Evolutionary conservation across 2,888 invertebrate genomes (phyloP).

Genomic region (Eupithecia pulchellata): DNA sequence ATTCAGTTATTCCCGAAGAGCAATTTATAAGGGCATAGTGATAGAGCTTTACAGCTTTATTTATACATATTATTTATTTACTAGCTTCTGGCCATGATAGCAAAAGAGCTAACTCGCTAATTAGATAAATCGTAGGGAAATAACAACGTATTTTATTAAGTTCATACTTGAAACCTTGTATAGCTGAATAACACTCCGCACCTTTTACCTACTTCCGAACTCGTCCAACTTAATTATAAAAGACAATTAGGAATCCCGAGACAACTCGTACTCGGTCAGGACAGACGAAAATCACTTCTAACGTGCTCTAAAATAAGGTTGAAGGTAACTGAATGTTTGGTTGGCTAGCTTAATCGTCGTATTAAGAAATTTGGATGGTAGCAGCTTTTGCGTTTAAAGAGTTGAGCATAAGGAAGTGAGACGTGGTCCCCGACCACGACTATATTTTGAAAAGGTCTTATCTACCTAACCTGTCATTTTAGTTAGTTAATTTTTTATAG

Average conservation of each 20-base stretch:
- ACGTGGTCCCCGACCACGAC: constrained; percentile 1
- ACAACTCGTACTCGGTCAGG: constrained; percentile 34
- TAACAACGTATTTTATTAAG: neutral
- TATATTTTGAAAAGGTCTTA: neutral
- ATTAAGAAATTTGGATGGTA: constrained; percentile 57
- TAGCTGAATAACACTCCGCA: constrained; percentile 15
- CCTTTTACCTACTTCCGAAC: constrained; percentile 55
- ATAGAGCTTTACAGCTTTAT: no score
- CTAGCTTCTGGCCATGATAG: neutral
- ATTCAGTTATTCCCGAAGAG: no score
- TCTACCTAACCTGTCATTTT: no score
- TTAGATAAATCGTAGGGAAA: neutral
- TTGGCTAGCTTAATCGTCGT: constrained; percentile 53
- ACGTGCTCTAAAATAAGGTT: constrained; percentile 27
- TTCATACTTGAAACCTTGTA: neutral
- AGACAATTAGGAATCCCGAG: constrained; percentile 60
- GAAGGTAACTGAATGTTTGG: constrained; percentile 24
- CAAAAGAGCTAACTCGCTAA: no score
- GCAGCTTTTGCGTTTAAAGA: constrained; percentile 51
- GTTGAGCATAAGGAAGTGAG: neutral
- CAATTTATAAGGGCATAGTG: no score
- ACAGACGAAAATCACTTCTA: constrained; percentile 42
- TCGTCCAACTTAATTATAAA: constrained; percentile 65
- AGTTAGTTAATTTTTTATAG: no score
- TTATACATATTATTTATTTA: no score